Base-by-base conservation (phyloP, 2,888 invertebrate genomes). In the Drosophila subquinaria region DNA sequence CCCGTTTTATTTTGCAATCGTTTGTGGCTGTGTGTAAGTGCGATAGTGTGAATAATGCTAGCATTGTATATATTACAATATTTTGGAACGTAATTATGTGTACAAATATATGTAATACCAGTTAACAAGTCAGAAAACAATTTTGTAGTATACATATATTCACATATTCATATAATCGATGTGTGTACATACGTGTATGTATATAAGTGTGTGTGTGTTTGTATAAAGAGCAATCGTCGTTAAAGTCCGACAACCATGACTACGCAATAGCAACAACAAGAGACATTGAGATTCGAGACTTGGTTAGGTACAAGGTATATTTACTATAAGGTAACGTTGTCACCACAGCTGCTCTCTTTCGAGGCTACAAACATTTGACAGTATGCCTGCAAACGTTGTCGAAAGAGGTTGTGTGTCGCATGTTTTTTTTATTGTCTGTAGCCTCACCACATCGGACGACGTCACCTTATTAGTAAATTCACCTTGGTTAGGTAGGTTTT, bases 241-340 rank as follows among this genome's bases (percentile, higher is more conserved):
- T 69, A 69, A 86, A 75, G 89, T 86, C 63, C 70, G 73, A 76
- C 84, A 79, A 74, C 87, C 84, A 84, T 89, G 84, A 89, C 84
- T 88, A 84, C 84, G 84, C 89, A 84, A 87, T 84, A 81, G 87
- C 75, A 88, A 86, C 83, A 86, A 88, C 89, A 86, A 86, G 78
- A 85, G 75, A 59, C 64, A 76, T 36, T 50, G 53, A 47, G 64
- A 64, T 56, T 56, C 69, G 64, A 78, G 61, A 61, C 53, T 61
- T 57, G 47, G 69, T 74, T 79, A 74, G 76, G 76, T 79, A 70
- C n/a, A n/a, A n/a, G n/a, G n/a, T n/a, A n/a, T n/a, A n/a, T n/a
- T n/a, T n/a, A n/a, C n/a, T n/a, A n/a, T n/a, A n/a, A n/a, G n/a
- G n/a, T n/a, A n/a, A n/a, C n/a, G n/a, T n/a, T n/a, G n/a, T n/a